Evolutionary conservation across 2,797 vertebrate species (phyloP).

Genomic region (Pristis pectinata): DNA sequence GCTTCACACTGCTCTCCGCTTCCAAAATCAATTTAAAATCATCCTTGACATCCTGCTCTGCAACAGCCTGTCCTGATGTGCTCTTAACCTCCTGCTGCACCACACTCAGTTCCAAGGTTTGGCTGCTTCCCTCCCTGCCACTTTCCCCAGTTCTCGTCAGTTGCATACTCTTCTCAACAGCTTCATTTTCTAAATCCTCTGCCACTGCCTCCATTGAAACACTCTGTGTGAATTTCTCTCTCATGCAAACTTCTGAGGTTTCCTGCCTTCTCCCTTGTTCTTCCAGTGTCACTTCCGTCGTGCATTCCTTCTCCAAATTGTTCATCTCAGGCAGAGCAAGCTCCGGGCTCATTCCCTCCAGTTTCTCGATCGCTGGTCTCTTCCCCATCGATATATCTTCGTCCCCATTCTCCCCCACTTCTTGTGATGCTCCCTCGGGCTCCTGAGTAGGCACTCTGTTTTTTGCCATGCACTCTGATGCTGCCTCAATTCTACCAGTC

Average conservation of each 20-base stretch:
- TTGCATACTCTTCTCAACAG: background rate
- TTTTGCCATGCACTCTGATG: background rate
- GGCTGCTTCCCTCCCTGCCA: background rate
- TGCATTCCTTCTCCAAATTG: background rate
- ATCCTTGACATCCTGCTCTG: background rate
- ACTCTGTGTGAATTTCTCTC: background rate
- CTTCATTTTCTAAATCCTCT: constrained; percentile 17
- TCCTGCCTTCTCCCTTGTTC: background rate
- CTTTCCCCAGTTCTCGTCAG: too few relatives aligned
- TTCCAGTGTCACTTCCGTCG: background rate
- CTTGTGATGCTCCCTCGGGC: background rate
- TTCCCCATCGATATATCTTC: background rate
- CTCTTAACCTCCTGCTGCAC: background rate
- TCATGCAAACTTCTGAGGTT: background rate
- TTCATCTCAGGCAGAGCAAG: background rate
- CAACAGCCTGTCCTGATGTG: too few relatives aligned
- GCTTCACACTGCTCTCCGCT: background rate
- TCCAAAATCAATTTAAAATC: background rate
- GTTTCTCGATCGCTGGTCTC: background rate
- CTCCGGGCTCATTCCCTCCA: background rate
- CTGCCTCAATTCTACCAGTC: background rate
- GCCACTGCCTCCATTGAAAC: background rate
- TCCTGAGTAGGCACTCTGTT: background rate
- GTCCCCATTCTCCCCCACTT: background rate
- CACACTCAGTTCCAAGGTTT: background rate